Conservation (phyloP, 1,140 invertebrate genomes). For the Aricia agestis region DNA sequence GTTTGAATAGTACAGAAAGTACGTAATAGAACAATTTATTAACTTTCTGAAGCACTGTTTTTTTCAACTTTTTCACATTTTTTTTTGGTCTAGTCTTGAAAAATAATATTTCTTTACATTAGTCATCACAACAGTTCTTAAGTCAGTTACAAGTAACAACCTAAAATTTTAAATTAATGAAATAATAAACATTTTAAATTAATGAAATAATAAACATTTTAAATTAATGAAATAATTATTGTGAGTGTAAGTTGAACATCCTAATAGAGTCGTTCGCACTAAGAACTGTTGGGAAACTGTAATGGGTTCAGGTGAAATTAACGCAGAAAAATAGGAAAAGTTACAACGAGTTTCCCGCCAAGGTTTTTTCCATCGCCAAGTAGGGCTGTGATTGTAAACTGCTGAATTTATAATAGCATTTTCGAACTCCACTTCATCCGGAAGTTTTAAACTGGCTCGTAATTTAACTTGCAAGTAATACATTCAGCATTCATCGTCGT, state of each 20-base stretch:
- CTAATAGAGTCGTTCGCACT: conserved; percentile 73
- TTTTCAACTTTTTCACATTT: no score
- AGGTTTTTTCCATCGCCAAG: conserved; percentile 65
- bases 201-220: no score
- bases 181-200: no score
- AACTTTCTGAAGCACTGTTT: no score
- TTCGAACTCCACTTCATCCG: conserved; percentile 71
- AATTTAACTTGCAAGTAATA: conserved; percentile 64
- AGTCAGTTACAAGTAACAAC: no score
- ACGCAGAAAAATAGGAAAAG: conserved; percentile 77
- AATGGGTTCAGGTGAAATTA: conserved; percentile 76
- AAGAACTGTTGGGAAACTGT: conserved; percentile 73
- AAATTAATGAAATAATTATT: conserved; percentile 36
- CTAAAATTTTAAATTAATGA: no score
- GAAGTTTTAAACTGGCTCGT: conserved; percentile 66
- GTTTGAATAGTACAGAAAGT: neutral
- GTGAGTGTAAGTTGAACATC: conserved; percentile 70
- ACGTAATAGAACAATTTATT: neutral
- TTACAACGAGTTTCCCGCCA: conserved; percentile 71
- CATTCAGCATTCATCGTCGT: conserved; percentile 42
- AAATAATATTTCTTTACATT: no score
- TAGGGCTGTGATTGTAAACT: conserved; percentile 74
- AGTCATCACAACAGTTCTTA: no score
- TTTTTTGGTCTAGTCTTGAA: no score
- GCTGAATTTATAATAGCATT: conserved; percentile 75